Conservation (phyloP, 2,888 invertebrate species). For the Encarsia formosa region DNA sequence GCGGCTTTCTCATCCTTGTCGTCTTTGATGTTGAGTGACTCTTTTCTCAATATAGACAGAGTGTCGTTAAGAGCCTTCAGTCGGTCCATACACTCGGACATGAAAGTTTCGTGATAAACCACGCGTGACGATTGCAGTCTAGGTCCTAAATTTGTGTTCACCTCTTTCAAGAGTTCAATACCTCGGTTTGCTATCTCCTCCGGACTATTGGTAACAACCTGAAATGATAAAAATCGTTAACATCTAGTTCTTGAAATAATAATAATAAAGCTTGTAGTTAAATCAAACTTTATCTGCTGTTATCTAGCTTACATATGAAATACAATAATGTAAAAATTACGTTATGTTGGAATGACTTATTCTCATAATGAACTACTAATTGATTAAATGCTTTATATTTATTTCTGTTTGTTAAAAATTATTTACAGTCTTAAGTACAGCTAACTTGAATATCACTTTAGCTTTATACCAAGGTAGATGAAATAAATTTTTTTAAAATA, state of each 20-base stretch:
- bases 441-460: too few relatives aligned
- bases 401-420: too few relatives aligned
- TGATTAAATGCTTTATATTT: too few relatives aligned
- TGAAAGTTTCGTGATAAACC: constrained; percentile 87
- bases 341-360: too few relatives aligned
- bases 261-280: too few relatives aligned
- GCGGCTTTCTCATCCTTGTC: constrained; percentile 52
- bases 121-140: constrained; percentile 72
- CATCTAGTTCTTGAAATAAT: constrained; percentile 5
- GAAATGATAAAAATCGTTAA: constrained; percentile 24
- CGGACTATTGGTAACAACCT: constrained; percentile 83
- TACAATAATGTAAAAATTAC: too few relatives aligned
- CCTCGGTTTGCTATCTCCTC: constrained; percentile 92
- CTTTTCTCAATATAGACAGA: constrained; percentile 61
- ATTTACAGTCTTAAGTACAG: too few relatives aligned
- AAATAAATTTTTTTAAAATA: too few relatives aligned
- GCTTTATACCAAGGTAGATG: too few relatives aligned
- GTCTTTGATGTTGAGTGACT: constrained; percentile 44
- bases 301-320: too few relatives aligned
- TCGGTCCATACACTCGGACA: constrained; percentile 87
- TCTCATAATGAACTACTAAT: too few relatives aligned
- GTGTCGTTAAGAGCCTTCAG: constrained; percentile 83
- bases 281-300: too few relatives aligned
- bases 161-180: constrained; percentile 86
- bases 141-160: constrained; percentile 89